Evolutionary conservation across 2,797 vertebrate species (phyloP).

Genomic region (Moxostoma hubbsi): DNA sequence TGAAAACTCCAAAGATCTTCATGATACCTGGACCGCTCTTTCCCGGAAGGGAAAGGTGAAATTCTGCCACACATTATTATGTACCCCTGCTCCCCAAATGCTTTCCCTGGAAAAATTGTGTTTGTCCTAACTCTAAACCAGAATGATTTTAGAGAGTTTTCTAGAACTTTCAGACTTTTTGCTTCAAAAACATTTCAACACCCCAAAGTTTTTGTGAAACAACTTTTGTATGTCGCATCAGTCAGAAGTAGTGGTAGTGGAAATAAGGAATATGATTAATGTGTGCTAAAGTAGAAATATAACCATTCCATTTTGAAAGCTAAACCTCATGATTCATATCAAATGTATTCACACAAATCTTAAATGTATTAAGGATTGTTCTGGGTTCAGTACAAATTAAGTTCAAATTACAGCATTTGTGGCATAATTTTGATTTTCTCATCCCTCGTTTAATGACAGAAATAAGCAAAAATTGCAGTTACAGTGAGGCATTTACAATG

Average conservation of each 20-base stretch:
- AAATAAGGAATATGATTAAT: not conserved
- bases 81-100: not conserved
- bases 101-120: not conserved
- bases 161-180: not conserved
- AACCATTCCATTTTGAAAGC: not conserved
- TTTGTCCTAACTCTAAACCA: not conserved
- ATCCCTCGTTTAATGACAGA: too few species aligned
- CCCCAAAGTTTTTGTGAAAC: not conserved
- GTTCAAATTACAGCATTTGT: too few species aligned
- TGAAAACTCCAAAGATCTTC: not conserved
- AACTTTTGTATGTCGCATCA: not conserved
- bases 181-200: not conserved
- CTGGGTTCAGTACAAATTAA: too few species aligned
- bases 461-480: too few species aligned
- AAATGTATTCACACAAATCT: too few species aligned
- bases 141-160: not conserved
- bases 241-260: not conserved
- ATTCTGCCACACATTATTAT: not conserved
- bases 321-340: too few species aligned
- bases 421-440: too few species aligned
- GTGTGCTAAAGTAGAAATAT: not conserved
- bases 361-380: too few species aligned
- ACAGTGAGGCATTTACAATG: too few species aligned
- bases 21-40: not conserved
- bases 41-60: too few species aligned